Evolutionary conservation across 1,140 invertebrate species (phyloP).

Genomic region (Drosophila teissieri): DNA sequence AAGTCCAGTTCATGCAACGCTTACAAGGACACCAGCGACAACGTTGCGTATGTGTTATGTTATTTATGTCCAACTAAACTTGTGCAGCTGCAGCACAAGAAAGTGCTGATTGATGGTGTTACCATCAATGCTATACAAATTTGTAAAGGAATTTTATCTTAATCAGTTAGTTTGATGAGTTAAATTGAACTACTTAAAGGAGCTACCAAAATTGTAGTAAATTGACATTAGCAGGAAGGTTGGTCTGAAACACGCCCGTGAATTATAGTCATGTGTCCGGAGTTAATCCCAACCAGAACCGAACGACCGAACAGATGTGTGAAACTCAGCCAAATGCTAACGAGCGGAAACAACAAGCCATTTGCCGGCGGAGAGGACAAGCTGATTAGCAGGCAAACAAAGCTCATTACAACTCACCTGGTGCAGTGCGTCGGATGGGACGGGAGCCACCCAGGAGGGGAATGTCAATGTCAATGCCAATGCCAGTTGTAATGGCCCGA

Average conservation of each 20-base stretch:
- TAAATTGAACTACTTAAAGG: not conserved
- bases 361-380: constrained; percentile 44
- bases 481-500: constrained; percentile 34
- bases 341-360: constrained; percentile 39
- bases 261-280: constrained; percentile 25
- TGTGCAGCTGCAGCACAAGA: constrained; percentile 1
- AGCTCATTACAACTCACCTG: constrained; percentile 42
- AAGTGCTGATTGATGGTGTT: constrained; percentile 39
- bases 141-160: constrained; percentile 4
- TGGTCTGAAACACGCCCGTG: not conserved
- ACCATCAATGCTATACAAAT: constrained; percentile 20
- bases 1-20: constrained; percentile 19
- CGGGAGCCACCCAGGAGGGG: constrained; percentile 3
- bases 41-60: constrained; percentile 35
- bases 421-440: not conserved
- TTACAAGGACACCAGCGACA: constrained; percentile 14
- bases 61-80: constrained; percentile 13
- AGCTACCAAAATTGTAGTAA: not conserved
- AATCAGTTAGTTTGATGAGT: not conserved
- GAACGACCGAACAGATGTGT: constrained; percentile 34
- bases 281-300: constrained; percentile 20
- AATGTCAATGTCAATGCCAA: constrained; percentile 66
- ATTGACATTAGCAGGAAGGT: not conserved
- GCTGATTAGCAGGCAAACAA: constrained; percentile 60
- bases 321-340: constrained; percentile 49